Evolutionary conservation across 37 sponge, comb jelly and placozoan species (phyloP).

Genomic region (Ephydatia muelleri): DNA sequence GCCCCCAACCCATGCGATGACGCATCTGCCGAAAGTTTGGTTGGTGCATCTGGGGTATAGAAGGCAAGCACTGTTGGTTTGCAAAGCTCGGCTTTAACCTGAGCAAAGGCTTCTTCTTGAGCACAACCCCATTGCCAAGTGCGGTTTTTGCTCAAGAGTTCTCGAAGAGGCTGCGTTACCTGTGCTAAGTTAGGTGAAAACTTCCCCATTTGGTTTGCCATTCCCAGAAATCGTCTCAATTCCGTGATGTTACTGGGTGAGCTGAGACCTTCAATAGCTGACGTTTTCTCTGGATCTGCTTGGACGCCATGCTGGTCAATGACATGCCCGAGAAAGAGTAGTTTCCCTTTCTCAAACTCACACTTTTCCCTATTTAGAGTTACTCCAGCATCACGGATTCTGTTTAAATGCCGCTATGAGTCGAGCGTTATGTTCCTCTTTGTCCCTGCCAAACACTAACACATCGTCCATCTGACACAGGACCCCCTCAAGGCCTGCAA

Average conservation of each 20-base stretch:
- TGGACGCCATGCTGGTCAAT: conserved; percentile 27
- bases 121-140: conserved; percentile 46
- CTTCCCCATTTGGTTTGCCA: conserved; percentile 62
- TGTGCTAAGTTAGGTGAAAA: conserved; percentile 48
- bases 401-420: conserved; percentile 17
- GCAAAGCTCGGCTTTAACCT: conserved; percentile 36
- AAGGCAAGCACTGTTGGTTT: conserved; percentile 44
- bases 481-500: conserved; percentile 34
- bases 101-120: conserved; percentile 36
- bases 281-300: conserved; percentile 45
- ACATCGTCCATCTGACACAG: conserved; percentile 38
- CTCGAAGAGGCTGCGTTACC: conserved; percentile 42
- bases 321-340: conserved; percentile 29
- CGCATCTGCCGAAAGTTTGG: conserved; percentile 48
- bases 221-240: conserved; percentile 55
- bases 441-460: conserved; percentile 9
- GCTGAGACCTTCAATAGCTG: conserved; percentile 22
- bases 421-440: conserved; percentile 18
- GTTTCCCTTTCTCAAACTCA: background rate
- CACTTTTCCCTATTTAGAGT: conserved; percentile 32
- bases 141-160: conserved; percentile 30
- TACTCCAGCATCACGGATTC: conserved; percentile 15
- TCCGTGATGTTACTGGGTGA: conserved; percentile 20
- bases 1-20: conserved; percentile 41
- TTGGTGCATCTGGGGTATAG: conserved; percentile 22